A percentile compares a stretch with the other conserved stretches of the same genome.
These are phyloP conservation scores for Catocala fraxini DNA, from an alignment of 2,888 invertebrate genomes.

Conservation along the genomic window DNA sequence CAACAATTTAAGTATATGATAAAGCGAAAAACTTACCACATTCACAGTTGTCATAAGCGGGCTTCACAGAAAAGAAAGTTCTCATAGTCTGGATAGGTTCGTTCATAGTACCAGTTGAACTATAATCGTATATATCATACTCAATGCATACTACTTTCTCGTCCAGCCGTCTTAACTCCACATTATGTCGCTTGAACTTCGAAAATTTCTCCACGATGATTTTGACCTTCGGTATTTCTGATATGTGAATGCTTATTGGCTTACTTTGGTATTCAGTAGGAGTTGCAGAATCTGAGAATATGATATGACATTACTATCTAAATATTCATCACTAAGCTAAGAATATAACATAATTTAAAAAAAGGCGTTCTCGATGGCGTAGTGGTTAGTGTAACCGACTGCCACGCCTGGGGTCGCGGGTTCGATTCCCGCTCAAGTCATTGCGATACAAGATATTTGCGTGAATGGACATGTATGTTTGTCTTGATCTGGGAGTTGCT, in stretches of 20 bases:
- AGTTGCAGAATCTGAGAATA: conserved; percentile 12
- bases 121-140: conserved; percentile 68
- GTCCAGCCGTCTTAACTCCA: conserved; percentile 73
- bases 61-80: conserved; percentile 74
- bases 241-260: conserved; percentile 62
- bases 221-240: conserved; percentile 70
- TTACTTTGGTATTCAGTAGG: conserved; percentile 10
- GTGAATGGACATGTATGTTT: too few relatives aligned
- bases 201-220: conserved; percentile 74
- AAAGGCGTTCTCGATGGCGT: too few relatives aligned
- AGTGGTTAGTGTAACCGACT: too few relatives aligned
- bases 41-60: conserved; percentile 23
- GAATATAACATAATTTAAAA: too few relatives aligned
- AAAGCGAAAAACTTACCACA: conserved; percentile 14
- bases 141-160: conserved; percentile 80
- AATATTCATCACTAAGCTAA: too few relatives aligned
- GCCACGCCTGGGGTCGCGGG: too few relatives aligned
- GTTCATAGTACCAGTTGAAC: conserved; percentile 14
- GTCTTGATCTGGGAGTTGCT: too few relatives aligned
- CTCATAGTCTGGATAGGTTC: conserved; percentile 68
- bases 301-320: too few relatives aligned
- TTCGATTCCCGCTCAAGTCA: too few relatives aligned
- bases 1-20: background rate
- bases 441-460: too few relatives aligned
- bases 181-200: conserved; percentile 66